Conservation (phyloP, 2,888 invertebrate genomes). For the Lutraria lutraria region DNA sequence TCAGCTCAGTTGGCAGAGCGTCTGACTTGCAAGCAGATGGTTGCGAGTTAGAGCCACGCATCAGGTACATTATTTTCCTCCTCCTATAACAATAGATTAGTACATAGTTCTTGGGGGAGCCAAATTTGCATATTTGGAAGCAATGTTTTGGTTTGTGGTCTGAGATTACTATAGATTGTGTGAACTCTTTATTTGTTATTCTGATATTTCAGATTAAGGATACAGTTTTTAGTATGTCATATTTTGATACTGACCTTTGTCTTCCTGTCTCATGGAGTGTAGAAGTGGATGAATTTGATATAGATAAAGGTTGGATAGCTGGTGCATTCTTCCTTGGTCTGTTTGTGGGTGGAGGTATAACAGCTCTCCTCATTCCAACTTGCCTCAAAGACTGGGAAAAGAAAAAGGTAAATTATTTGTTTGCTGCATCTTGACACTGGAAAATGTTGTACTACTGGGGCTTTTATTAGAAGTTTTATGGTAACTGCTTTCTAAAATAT, state of each 20-base stretch:
- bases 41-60: no score
- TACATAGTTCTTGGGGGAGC: no score
- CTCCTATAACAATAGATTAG: no score
- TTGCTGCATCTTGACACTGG: neutral
- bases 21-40: no score
- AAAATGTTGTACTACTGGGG: neutral
- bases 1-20: no score
- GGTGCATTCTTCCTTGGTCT: slow-evolving; percentile 82
- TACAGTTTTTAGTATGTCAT: neutral
- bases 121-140: no score
- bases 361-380: slow-evolving; percentile 77
- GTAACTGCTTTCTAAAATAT: no score
- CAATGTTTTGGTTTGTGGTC: no score
- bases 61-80: no score
- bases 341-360: slow-evolving; percentile 78
- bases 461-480: neutral
- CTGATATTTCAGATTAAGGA: neutral
- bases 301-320: slow-evolving; percentile 79
- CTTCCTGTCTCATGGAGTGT: slow-evolving; percentile 40
- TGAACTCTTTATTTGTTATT: neutral
- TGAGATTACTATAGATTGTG: neutral
- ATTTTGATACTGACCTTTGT: slow-evolving; percentile 41
- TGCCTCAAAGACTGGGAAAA: slow-evolving; percentile 80
- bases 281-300: slow-evolving; percentile 65
- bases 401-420: slow-evolving; percentile 76